Base-by-base conservation (phyloP, 2,797 vertebrate genomes). In the Eulemur rubriventer region DNA sequence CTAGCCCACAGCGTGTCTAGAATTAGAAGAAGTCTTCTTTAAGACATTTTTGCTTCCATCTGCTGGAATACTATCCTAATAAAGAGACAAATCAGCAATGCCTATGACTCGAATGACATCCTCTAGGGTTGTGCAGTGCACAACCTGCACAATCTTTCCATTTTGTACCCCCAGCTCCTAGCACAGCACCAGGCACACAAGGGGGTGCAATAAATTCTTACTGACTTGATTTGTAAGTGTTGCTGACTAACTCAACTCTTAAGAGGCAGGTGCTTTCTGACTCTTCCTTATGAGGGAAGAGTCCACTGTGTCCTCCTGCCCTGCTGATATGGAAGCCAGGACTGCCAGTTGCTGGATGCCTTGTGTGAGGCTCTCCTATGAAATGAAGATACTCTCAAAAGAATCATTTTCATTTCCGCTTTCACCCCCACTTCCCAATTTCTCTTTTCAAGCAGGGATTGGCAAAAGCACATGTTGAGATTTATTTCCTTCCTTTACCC, bases 341-440 rank as follows among this genome's bases (percentile, higher is more conserved):
- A n/a, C 33, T 5, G 22, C 13, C 0, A 9, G 30, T 20, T 6
- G 7, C 41, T 2, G 16, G 55, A 24, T 1, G 6, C 26, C 12
- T 17, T 33, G 28, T 6, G 52, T 33, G 94, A n/a, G 6, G 10
- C 4, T 43, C 35, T 41, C 24, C 35, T 22, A 0, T 1, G 33
- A 89, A 35, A 30, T 4, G 17, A 43, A 69, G 20, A n/a, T 0
- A 9, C 33, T 59, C 55, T n/a, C 46, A 52, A 12, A 67, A 43
- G 24, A 3, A 14, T 38, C 22, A 3, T 18, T 55, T 16, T 85
- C 46, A 6, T 12, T 7, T 6, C 4, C 24, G 28, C 7, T 30
- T 57, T 55, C 17, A 1, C 18, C 6, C 38, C 12, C 61, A 46
- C 48, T 35, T 33, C 88, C 83, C 63, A 22, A 8, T 18, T 24